Conservation (phyloP, 2,797 vertebrate species). For the Hippopotamyrus pictus region DNA sequence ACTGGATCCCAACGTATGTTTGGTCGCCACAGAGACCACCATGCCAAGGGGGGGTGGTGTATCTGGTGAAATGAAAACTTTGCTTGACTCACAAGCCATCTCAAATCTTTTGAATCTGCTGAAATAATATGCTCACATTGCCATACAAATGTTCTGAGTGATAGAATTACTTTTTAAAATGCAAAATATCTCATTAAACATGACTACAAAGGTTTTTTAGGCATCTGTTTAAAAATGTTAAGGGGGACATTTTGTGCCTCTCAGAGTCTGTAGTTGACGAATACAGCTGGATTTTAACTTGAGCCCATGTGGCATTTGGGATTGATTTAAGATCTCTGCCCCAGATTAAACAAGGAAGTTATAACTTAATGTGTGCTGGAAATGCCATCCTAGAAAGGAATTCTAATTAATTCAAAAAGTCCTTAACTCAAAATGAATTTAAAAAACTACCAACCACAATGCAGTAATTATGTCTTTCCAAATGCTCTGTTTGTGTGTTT, state of each 20-base stretch:
- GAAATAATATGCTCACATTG: neutral
- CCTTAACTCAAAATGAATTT: neutral
- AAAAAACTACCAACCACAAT: neutral
- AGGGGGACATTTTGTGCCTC: neutral
- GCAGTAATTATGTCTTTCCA: neutral
- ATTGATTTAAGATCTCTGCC: neutral
- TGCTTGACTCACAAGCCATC: neutral
- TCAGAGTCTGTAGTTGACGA: neutral
- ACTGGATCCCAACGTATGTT: conserved; percentile 86
- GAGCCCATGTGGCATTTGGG: neutral
- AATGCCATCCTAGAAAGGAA: neutral
- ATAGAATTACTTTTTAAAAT: neutral
- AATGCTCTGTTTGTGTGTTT: neutral
- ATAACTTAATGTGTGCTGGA: neutral
- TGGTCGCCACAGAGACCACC: neutral
- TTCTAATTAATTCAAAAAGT: neutral
- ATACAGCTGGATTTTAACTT: neutral
- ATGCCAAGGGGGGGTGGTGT: neutral
- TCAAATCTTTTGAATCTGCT: neutral
- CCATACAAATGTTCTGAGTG: neutral
- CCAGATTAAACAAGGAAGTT: neutral
- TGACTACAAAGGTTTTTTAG: neutral
- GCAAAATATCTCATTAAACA: neutral
- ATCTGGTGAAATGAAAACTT: neutral
- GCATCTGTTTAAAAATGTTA: neutral